Evolutionary conservation across 1,140 invertebrate genomes (phyloP).

Genomic region (Drosophila kurseongensis): DNA sequence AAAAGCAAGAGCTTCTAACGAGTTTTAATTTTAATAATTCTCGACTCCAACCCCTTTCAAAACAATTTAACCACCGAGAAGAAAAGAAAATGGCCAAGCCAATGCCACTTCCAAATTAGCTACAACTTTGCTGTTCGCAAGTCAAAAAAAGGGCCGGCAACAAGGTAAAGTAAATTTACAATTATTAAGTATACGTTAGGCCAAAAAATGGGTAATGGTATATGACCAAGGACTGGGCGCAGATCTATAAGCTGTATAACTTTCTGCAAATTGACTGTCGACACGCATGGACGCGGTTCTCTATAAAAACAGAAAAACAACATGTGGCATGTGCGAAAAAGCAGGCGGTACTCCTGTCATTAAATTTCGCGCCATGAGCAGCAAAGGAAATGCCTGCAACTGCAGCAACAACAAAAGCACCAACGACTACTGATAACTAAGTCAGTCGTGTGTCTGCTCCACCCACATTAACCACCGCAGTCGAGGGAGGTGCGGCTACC

Average conservation of each 20-base stretch:
- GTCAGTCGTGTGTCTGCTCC: constrained; percentile 51
- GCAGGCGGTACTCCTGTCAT: constrained; percentile 72
- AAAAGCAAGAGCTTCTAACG: constrained; percentile 3
- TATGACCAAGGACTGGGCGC: neutral
- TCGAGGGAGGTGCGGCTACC: constrained; percentile 38
- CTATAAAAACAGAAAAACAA: constrained; percentile 15
- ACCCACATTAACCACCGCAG: constrained; percentile 7
- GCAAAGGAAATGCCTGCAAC: constrained; percentile 33
- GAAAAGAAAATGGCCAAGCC: constrained; percentile 12
- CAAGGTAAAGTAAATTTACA: constrained; percentile 20
- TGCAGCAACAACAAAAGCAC: constrained; percentile 17
- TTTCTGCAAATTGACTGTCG: constrained; percentile 70
- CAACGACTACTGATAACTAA: constrained; percentile 58
- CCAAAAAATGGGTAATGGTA: neutral
- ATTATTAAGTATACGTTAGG: constrained; percentile 68
- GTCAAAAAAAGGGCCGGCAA: constrained; percentile 8
- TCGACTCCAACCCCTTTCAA: neutral
- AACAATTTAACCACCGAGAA: constrained; percentile 9
- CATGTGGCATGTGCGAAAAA: constrained; percentile 72
- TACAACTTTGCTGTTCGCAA: constrained; percentile 45
- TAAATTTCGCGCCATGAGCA: constrained; percentile 68
- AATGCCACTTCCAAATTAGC: constrained; percentile 56
- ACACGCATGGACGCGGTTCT: constrained; percentile 49
- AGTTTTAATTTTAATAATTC: constrained; percentile 63
- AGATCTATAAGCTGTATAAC: constrained; percentile 11